Evolutionary conservation across 92 coral and sea anemone species (phyloP).

Genomic region (Zoanthus gigantus): DNA sequence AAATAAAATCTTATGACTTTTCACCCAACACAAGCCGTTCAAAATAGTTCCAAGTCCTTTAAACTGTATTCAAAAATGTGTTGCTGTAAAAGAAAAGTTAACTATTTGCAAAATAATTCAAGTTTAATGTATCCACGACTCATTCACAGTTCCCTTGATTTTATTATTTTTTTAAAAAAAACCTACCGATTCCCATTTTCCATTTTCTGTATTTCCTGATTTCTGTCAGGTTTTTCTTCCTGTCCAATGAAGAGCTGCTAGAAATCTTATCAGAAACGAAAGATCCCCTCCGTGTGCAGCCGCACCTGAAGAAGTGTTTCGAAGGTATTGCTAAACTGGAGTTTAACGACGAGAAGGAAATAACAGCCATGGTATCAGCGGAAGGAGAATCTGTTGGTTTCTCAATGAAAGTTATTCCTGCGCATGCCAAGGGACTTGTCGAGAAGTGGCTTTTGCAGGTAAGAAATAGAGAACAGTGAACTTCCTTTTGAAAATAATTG

Average conservation of each 20-base stretch:
- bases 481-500: no score
- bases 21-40: no score
- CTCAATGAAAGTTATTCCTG: conserved; percentile 83
- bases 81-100: no score
- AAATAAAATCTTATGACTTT: no score
- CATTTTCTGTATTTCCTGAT: no score
- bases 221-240: conserved; percentile 88
- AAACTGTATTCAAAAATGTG: no score
- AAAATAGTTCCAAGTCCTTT: no score
- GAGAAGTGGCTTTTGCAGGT: conserved; percentile 97
- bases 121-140: no score
- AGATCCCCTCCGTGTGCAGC: conserved; percentile 97
- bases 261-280: conserved; percentile 98
- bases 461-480: not conserved
- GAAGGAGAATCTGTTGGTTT: conserved; percentile 91
- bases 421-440: conserved; percentile 91
- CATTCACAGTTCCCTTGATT: no score
- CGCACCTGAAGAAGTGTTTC: conserved; percentile 98
- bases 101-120: no score
- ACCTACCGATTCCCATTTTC: no score
- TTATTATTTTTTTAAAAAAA: no score
- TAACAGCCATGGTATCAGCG: conserved; percentile 94
- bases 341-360: conserved; percentile 83
- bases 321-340: conserved; percentile 97
- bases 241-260: conserved; percentile 94